These are phyloP conservation scores for Penelope pileata DNA, from an alignment of 2,113 vertebrate genomes.

Conservation along the genomic window DNA sequence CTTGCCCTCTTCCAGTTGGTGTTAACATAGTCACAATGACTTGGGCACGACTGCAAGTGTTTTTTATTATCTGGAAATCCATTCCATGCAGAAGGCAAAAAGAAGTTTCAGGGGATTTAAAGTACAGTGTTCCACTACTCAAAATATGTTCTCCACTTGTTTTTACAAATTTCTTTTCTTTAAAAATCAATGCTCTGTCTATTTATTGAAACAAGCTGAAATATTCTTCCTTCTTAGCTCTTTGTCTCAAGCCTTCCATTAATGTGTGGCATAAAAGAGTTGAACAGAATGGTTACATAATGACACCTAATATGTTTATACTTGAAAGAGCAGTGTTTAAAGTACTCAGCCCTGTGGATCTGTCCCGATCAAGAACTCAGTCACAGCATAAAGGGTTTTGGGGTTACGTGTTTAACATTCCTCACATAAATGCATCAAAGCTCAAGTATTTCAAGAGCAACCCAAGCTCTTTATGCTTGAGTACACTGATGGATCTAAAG, in stretches of 20 bases:
- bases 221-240: neutral
- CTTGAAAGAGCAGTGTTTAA: conserved; percentile 31
- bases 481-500: neutral
- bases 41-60: neutral
- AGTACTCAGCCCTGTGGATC: conserved; percentile 36
- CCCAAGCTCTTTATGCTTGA: neutral
- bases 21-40: neutral
- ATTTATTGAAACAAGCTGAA: neutral
- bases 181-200: neutral
- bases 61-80: neutral
- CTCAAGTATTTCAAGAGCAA: neutral
- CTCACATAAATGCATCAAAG: conserved; percentile 24
- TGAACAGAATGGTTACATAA: neutral
- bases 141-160: neutral
- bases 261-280: neutral
- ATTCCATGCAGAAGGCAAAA: neutral
- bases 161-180: neutral
- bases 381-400: neutral
- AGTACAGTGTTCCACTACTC: neutral
- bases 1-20: neutral
- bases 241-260: neutral
- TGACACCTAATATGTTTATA: conserved; percentile 25
- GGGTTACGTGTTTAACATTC: conserved; percentile 35
- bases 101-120: neutral
- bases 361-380: conserved; percentile 7